phyloP scores from a whole-genome alignment of 2,888 invertebrate genomes.

The Brenthis hecate region DNA sequence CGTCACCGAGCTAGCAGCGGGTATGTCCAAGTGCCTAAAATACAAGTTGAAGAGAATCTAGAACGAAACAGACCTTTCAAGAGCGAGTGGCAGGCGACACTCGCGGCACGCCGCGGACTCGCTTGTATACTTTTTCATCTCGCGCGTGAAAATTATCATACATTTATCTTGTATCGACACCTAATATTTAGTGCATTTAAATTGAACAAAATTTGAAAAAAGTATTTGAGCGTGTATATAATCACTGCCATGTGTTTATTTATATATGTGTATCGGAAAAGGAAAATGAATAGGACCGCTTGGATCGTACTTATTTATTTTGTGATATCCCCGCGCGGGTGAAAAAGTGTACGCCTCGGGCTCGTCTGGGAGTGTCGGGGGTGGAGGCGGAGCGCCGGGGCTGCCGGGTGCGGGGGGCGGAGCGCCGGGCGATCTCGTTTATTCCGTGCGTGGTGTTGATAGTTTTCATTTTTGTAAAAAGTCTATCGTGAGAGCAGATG shows the following conservation, averaged over 20 bases:
- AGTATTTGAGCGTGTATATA: slow-evolving; percentile 56
- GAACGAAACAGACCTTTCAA: slow-evolving; percentile 1
- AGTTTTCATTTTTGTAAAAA: slow-evolving; percentile 84
- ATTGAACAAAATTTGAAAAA: slow-evolving; percentile 61
- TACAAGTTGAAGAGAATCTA: slow-evolving; percentile 21
- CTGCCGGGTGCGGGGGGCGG: slow-evolving; percentile 38
- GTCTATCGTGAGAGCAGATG: slow-evolving; percentile 79
- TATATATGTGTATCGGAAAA: slow-evolving; percentile 51
- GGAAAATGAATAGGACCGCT: slow-evolving; percentile 50
- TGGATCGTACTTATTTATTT: slow-evolving; percentile 65
- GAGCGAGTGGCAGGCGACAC: slow-evolving; percentile 19
- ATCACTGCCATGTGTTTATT: slow-evolving; percentile 66
- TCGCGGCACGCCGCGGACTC: slow-evolving; percentile 38
- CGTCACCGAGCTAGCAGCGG: slow-evolving; percentile 10
- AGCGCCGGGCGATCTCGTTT: slow-evolving; percentile 64
- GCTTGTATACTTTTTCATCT: slow-evolving; percentile 64
- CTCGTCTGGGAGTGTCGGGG: slow-evolving; percentile 9
- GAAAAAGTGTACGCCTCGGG: slow-evolving; percentile 26
- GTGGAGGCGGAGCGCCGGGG: slow-evolving; percentile 35
- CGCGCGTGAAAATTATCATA: slow-evolving; percentile 36
- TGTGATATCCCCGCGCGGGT: slow-evolving; percentile 28
- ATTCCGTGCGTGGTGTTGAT: slow-evolving; percentile 79
- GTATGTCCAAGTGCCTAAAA: slow-evolving; percentile 33
- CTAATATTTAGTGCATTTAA: slow-evolving; percentile 63
- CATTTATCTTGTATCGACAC: slow-evolving; percentile 28